phyloP scores from a whole-genome alignment of 2,797 vertebrate species.

The Petrocephalus sullivani region DNA sequence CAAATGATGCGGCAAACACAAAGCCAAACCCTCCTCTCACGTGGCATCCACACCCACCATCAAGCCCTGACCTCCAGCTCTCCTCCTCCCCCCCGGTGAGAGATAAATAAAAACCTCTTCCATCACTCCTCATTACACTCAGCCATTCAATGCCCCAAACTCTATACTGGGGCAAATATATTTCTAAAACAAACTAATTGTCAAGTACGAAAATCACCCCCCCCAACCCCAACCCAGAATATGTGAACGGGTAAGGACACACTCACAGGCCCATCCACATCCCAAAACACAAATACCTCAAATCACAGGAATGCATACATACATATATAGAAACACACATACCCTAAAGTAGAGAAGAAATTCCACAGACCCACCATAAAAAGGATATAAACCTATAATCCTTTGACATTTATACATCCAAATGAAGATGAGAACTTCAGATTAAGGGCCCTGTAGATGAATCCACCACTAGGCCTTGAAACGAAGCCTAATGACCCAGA shows the following conservation, averaged over 20 bases:
- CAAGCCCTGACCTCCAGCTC: neutral
- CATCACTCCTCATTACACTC: slow-evolving; percentile 14
- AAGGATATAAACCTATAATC: neutral
- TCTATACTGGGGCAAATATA: neutral
- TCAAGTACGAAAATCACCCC: neutral
- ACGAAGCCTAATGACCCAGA: neutral
- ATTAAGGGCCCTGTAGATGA: neutral
- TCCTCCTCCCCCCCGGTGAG: neutral
- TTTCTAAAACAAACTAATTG: neutral
- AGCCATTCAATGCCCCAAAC: neutral
- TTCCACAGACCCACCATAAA: neutral
- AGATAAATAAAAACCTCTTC: slow-evolving; percentile 20
- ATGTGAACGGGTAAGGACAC: neutral
- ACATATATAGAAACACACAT: neutral
- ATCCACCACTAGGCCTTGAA: neutral
- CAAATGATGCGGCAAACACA: neutral
- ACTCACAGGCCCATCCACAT: neutral
- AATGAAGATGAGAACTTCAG: neutral
- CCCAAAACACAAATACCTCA: neutral
- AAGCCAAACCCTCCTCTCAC: neutral
- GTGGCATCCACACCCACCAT: neutral
- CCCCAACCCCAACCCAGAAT: neutral
- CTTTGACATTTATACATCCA: neutral
- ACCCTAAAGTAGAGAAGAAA: neutral
- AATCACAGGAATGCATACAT: neutral